A percentile compares a stretch with the other conserved stretches of the same genome.
These are phyloP conservation scores for Triops longicaudatus DNA, from an alignment of 1,140 invertebrate species.

Conservation along the genomic window DNA sequence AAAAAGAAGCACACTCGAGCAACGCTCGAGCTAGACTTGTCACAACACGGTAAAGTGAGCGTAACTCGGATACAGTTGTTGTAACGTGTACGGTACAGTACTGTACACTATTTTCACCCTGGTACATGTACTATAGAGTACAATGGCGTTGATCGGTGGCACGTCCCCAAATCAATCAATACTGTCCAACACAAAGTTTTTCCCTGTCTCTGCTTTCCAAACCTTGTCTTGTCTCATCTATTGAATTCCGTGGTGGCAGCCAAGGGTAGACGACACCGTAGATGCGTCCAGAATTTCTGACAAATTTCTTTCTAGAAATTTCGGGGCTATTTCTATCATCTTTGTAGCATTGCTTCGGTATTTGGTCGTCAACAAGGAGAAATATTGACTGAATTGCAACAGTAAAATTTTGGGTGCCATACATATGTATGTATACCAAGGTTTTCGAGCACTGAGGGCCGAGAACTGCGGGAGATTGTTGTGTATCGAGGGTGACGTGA, in stretches of 20 bases:
- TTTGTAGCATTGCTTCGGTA: background rate
- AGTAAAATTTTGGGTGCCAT: background rate
- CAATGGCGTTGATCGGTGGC: background rate
- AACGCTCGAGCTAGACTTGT: background rate
- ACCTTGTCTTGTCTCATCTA: background rate
- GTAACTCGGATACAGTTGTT: background rate
- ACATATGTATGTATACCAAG: background rate
- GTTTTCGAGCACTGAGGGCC: background rate
- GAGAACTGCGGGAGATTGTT: background rate
- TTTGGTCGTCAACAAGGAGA: background rate
- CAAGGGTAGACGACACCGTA: background rate
- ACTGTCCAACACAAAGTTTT: background rate
- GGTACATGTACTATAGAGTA: too few relatives aligned
- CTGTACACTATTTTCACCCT: too few relatives aligned
- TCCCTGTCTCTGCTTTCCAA: background rate
- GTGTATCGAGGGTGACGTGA: constrained; percentile 6
- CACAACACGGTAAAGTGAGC: background rate
- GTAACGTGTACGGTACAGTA: background rate
- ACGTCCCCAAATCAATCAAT: constrained; percentile 12
- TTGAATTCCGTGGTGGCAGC: background rate
- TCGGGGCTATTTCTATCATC: background rate
- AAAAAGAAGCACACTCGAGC: background rate
- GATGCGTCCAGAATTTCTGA: background rate
- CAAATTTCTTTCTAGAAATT: background rate
- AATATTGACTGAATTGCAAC: background rate